Evolutionary conservation across 2,113 vertebrate species (phyloP), one percentile per base, ranked within the genome.

Genomic region (Rana temporaria): DNA sequence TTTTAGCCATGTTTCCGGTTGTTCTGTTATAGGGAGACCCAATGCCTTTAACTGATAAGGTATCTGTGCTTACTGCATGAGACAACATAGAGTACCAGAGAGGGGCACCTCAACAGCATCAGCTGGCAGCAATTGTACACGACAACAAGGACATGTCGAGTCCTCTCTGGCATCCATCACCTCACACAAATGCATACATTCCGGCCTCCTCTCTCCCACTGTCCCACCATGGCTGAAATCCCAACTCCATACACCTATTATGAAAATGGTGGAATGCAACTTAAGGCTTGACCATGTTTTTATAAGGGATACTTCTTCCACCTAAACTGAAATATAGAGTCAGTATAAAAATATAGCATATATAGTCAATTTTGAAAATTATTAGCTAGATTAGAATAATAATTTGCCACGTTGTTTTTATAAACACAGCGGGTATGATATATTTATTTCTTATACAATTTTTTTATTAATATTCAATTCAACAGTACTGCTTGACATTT

Each of bases 111-210:
- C 86, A 81, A 6, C 83, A 66, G 88, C 86, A 84, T 86, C 86
- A 75, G 68, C 89, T 52, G 82, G 90, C 91, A 87, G 88, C 48
- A 26, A 83, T 64, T 65, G 89, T 85, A 86, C 52, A 70, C 91
- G 90, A 88, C 90, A 78, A 91, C 91, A 83, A 92, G 90, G 91
- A 91, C 89, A 93, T 90, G 93, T 95, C 94, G 92, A 94, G 95
- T 95, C 93, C 91, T 93, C 95, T 96, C 96, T 99, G 97, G 96
- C 93, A 97, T 97, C 94, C 95, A 98, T 99, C 97, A 98, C 94
- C 94, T 99, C 95, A 97, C 97, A 97, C 96, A 94, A 91, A 87
- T 81, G 92, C 93, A 93, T 89, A 92, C 96, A 96, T 97, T 96
- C 96, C 94, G 90, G 87, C 90, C 94, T 92, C 92, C 93, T 91